Evolutionary conservation across 23 tunicate species (phyloP), one percentile per base, ranked within the genome.

Genomic region (Corella eumyota): DNA sequence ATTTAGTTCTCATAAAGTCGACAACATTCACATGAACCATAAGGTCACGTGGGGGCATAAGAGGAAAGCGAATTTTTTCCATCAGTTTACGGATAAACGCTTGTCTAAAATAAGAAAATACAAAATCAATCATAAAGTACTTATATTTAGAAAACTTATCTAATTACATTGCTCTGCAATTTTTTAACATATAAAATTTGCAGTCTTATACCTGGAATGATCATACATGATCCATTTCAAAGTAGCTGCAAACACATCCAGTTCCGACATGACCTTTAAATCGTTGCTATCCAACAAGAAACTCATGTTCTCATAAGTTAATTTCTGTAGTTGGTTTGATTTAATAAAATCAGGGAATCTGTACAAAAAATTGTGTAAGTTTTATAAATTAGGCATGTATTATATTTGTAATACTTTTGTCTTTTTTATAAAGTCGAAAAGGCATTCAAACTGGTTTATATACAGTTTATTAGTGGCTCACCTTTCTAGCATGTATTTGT

Each of bases 21-120:
- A 92, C 98, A 4, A 92, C 98, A 35, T 92, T 92, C 56, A 92
- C 98, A 25, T 92, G 98, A 45, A 92, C 98, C 98, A 92, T 92
- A 61, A 92, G 61, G 62, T 92, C 98, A 32, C 98, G 77, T 2
- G 98, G 98, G 1, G 98, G 98, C 98, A 92, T 92, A 60, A 92
- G 73, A 0, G 98, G 98, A 45, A 92, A 92, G 11, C 98, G 76
- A 61, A 92, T 69, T 55, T 83, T 83, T 50, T 92, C 98, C 98
- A 92, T 92, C 36, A 92, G 72, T 55, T 92, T 92, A 6, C 98
- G 76, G 32, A 92, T 92, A 69, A 74, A 92, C 0, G 85, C 92
- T 77, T 92, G 98, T 48, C 98, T 83, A 59, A 15, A 45, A 32
- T n/a, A 56, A 22, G 27, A 23, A 25, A 40, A 7, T 53, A n/a